phyloP scores from a whole-genome alignment of 2,888 invertebrate genomes.

The Gasteruption jaculator region DNA sequence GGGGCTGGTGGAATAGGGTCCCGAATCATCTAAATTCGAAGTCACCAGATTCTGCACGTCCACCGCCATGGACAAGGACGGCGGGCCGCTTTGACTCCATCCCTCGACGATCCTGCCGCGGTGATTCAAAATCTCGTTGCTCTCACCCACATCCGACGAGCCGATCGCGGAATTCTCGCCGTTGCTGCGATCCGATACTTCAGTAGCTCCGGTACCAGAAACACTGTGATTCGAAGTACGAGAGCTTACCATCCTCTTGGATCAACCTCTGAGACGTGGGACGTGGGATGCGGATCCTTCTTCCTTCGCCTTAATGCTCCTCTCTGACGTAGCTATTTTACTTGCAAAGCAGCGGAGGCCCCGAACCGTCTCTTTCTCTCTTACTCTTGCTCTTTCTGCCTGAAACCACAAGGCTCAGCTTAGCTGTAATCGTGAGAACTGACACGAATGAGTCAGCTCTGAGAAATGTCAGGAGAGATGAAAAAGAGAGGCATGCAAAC shows the following conservation, averaged over 20 bases:
- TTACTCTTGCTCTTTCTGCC: no score
- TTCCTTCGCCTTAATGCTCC: no score
- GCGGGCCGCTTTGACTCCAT: slow-evolving; percentile 30
- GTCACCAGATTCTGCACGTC: slow-evolving; percentile 30
- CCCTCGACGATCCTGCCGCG: slow-evolving; percentile 17
- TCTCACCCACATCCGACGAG: no score
- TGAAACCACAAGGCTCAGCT: no score
- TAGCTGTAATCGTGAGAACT: slow-evolving; percentile 32
- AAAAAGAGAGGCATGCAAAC: slow-evolving; percentile 5
- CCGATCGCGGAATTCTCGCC: not conserved
- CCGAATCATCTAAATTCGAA: slow-evolving; percentile 26
- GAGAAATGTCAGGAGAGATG: slow-evolving; percentile 21
- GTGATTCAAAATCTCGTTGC: no score
- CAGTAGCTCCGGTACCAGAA: not conserved
- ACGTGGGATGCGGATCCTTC: no score
- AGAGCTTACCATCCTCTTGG: slow-evolving; percentile 45
- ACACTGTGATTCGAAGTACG: slow-evolving; percentile 31
- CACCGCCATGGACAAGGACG: slow-evolving; percentile 37
- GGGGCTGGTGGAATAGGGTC: slow-evolving; percentile 32
- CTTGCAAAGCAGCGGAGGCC: no score
- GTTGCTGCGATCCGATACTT: slow-evolving; percentile 19
- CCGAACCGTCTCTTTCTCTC: no score
- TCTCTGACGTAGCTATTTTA: no score
- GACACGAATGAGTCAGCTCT: slow-evolving; percentile 21
- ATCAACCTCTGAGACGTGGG: no score